Base-by-base conservation (phyloP, 2,888 invertebrate genomes). In the Gasteruption jaculator region DNA sequence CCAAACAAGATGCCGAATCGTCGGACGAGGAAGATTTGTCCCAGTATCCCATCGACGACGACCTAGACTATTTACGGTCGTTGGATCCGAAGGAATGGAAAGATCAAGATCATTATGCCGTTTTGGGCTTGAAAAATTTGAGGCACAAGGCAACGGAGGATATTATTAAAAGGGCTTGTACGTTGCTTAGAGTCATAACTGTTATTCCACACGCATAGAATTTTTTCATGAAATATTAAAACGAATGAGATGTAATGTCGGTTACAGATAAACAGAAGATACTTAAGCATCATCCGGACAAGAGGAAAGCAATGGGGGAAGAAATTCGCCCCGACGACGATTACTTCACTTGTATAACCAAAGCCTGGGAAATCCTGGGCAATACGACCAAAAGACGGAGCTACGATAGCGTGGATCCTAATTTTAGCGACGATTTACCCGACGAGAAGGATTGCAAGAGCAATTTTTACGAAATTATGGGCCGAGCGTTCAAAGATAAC, bases 271-370 rank as follows among this genome's bases (percentile, higher is more conserved):
- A 83, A 49, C 85, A 82, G 63, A 89, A 89, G 73, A 91, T 94
- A 33, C 75, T 99, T 38, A 86, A 85, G 60, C 97, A 99, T 70
- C 99, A 99, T 74, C 99, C 99, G 0, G 99, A 99, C 70, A 99
- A 99, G 72, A 82, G 97, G 57, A 89, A 91, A 77, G 88, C 86
- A 4, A 80, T 83, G 63, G 93, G 93, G 3, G 90, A 93, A 71
- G 88, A 90, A 53, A 81, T 92, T 22, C 81, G 85, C 48, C 81
- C 85, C 3, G 94, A 95, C 57, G 91, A 93, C 60, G 97, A 97
- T 74, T 97, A 97, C 72, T 99, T 97, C 71, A 93, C 95, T 0
- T 97, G 97, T 69, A 99, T 99, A 56, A 97, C 96, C 1, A 91
- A 91, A 77, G 96, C 96, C 5, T 94, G 92, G 74, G 96, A 97